A percentile compares a stretch with the other conserved stretches of the same genome.
phyloP scores from a whole-genome alignment of 2,888 invertebrate genomes.

The Drosophila mayaguana region DNA sequence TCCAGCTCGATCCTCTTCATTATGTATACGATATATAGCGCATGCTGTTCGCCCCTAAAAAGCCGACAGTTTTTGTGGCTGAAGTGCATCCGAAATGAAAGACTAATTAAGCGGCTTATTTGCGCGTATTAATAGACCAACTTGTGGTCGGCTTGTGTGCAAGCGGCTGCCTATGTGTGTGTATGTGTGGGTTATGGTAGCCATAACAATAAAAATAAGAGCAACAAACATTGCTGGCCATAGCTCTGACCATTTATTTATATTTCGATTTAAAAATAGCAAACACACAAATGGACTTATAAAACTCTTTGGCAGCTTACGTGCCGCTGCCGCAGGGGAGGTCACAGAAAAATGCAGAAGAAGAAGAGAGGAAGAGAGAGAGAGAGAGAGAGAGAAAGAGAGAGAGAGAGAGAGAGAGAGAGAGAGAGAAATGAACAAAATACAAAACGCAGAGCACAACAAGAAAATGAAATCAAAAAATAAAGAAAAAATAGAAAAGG shows the following conservation, averaged over 20 bases:
- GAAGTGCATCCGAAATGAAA: conserved; percentile 72
- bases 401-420: no score
- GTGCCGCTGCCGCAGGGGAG: conserved; percentile 43
- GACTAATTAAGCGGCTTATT: conserved; percentile 80
- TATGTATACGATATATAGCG: conserved; percentile 64
- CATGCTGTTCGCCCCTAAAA: conserved; percentile 50
- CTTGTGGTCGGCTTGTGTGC: conserved; percentile 62
- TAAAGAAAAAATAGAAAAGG: conserved; percentile 48
- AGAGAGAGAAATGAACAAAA: not conserved
- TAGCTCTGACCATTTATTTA: conserved; percentile 66
- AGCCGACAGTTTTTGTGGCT: conserved; percentile 76
- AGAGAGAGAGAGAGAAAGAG: no score
- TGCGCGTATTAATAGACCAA: conserved; percentile 78
- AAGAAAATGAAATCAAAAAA: conserved; percentile 12
- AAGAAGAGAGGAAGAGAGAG: not conserved
- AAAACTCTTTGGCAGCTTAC: conserved; percentile 70
- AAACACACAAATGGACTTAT: conserved; percentile 74
- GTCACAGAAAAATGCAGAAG: conserved; percentile 6
- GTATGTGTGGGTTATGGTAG: no score
- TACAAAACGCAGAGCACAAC: conserved; percentile 22
- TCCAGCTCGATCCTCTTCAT: conserved; percentile 67
- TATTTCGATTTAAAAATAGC: conserved; percentile 76
- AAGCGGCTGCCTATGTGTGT: not conserved
- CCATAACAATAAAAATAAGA: conserved; percentile 41
- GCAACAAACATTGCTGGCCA: conserved; percentile 13